A percentile compares a stretch with the other conserved stretches of the same genome.
phyloP scores from a whole-genome alignment of 2,113 vertebrate species.

The Saccopteryx leptura region DNA sequence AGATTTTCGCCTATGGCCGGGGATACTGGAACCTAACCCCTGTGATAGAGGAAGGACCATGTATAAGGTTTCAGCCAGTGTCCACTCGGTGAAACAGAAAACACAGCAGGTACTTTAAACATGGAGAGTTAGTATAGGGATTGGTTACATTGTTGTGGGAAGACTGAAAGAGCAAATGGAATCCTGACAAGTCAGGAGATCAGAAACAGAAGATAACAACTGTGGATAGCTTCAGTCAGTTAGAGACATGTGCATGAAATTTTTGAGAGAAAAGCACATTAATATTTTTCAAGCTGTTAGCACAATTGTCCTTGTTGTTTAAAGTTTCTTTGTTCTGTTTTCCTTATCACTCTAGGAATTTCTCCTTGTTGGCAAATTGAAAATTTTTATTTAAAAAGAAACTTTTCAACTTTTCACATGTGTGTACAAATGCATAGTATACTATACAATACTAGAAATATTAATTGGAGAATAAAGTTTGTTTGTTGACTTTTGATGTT shows the following conservation, averaged over 20 bases:
- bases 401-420: background rate
- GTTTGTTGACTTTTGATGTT: background rate
- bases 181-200: background rate
- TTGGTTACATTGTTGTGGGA: background rate
- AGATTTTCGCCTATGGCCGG: too few species aligned
- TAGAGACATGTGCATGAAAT: background rate
- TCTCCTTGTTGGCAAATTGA: background rate
- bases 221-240: background rate
- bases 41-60: background rate
- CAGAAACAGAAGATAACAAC: background rate
- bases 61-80: background rate
- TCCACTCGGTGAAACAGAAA: background rate
- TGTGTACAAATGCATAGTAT: background rate
- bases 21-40: too few species aligned
- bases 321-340: background rate
- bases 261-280: background rate
- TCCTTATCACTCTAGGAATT: background rate
- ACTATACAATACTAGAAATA: background rate
- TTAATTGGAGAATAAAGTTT: background rate
- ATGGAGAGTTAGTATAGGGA: background rate
- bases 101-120: background rate
- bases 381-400: background rate
- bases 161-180: background rate
- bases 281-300: background rate
- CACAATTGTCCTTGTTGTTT: background rate